Conservation (phyloP, 2,888 invertebrate species). For the Cenopis cana region DNA sequence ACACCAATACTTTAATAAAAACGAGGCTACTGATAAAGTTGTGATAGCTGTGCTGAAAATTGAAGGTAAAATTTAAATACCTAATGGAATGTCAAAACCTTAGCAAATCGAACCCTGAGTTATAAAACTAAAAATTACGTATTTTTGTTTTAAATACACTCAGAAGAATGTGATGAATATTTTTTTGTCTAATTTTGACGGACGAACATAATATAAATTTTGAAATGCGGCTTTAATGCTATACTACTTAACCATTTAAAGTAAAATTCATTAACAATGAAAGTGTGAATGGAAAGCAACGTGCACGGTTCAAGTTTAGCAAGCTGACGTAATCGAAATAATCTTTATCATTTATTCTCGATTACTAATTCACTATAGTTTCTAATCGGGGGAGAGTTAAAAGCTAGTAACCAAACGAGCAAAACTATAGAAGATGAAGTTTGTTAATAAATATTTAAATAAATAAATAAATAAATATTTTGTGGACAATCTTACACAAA, state of each 20-base stretch:
- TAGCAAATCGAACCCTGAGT: background rate
- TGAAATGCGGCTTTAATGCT: background rate
- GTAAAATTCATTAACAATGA: constrained; percentile 9
- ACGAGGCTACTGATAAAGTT: background rate
- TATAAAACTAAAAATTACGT: background rate
- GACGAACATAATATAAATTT: background rate
- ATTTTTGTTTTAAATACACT: too few species aligned
- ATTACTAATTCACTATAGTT: constrained; percentile 12
- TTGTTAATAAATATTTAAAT: background rate
- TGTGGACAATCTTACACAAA: too few species aligned
- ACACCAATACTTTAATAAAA: constrained; percentile 10
- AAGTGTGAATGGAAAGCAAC: constrained; percentile 36
- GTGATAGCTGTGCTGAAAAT: background rate
- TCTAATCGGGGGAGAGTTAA: constrained; percentile 10
- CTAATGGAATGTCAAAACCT: too few species aligned
- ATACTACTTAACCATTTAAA: background rate
- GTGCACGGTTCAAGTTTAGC: constrained; percentile 11
- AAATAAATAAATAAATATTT: too few species aligned
- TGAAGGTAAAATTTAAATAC: too few species aligned
- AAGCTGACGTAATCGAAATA: constrained; percentile 10
- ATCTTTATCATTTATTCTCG: constrained; percentile 13
- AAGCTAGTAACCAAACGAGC: background rate
- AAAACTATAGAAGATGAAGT: background rate
- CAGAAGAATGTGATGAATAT: too few species aligned
- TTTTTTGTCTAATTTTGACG: too few species aligned